A percentile compares a stretch with the other conserved stretches of the same genome.
Conservation (phyloP, 2,797 vertebrate species). For the Chrysocyon brachyurus region DNA sequence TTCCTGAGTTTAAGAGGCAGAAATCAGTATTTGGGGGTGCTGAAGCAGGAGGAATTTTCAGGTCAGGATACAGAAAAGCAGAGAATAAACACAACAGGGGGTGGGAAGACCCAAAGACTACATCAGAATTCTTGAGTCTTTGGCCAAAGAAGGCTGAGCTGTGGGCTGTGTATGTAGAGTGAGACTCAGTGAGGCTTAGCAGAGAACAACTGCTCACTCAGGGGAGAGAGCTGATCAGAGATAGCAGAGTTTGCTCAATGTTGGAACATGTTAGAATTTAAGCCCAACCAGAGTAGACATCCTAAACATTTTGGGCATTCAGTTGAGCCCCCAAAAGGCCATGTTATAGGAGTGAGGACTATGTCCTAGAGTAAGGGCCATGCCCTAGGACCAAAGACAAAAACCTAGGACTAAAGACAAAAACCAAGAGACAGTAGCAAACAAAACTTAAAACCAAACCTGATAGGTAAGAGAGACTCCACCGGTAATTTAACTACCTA, state of each 20-base stretch:
- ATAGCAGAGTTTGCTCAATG: not conserved
- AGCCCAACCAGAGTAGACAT: not conserved
- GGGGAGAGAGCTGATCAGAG: not conserved
- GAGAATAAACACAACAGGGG: no score
- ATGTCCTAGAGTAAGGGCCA: not conserved
- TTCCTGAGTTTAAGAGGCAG: slow-evolving; percentile 5
- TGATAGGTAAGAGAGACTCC: not conserved
- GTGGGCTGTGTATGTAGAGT: not conserved
- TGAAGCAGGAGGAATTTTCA: not conserved
- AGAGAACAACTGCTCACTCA: not conserved
- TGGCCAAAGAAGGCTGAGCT: not conserved
- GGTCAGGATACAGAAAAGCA: not conserved
- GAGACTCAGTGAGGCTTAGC: not conserved
- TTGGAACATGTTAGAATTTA: not conserved
- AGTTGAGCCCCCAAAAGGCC: not conserved
- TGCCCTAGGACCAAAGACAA: not conserved
- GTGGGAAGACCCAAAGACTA: not conserved
- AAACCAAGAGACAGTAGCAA: not conserved
- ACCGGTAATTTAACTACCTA: not conserved
- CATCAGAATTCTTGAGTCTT: not conserved
- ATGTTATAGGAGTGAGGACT: not conserved
- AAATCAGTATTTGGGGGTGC: not conserved
- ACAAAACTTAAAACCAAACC: slow-evolving; percentile 28
- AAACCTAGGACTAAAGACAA: not conserved
- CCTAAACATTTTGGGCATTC: not conserved